Base-by-base conservation (phyloP, 1,140 invertebrate species). In the Hydropsyche tenuis region DNA sequence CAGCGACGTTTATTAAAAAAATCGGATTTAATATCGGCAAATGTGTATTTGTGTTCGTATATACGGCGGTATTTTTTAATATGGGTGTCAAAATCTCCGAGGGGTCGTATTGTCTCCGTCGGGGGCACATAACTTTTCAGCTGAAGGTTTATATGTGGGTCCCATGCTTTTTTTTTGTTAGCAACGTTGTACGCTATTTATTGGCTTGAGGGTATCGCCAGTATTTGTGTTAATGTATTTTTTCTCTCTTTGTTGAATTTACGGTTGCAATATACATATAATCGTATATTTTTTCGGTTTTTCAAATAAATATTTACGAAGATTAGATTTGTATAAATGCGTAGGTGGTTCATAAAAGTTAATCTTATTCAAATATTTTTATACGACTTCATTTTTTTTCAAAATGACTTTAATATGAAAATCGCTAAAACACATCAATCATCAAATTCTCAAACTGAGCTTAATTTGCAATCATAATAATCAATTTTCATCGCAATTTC, bases 81-180 rank as follows among this genome's bases (percentile, higher is more conserved):
- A 60, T 60, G 56, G 23, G 56, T 27, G 56, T 60, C 23, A 60
- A 60, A 60, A 60, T 60, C 56, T 60, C 56, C 20, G 56, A 60
- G 56, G 56, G 56, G 56, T 60, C 56, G 56, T 60, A 60, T 60
- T 60, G 56, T 60, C 56, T 60, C 56, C 56, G 56, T 60, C 22
- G 56, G 23, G 22, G 18, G 22, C 20, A 25, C 56, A 60, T 60
- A 60, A 60, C 56, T 60, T 60, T 60, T 60, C 56, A 23, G 22
- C 22, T 60, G 56, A 60, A 60, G 56, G 56, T 60, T 60, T 60
- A 60, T 60, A 60, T 27, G 56, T 27, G 56, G 30, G 30, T 37
- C 30, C 9, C 11, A 60, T 60, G 12, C 23, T 25, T 60, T 60
- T 25, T 3, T 60, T 18, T 23, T 25, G 12, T 14, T 18, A 22